Conservation (phyloP, 2,888 invertebrate genomes). For the Tipula vernalis region DNA sequence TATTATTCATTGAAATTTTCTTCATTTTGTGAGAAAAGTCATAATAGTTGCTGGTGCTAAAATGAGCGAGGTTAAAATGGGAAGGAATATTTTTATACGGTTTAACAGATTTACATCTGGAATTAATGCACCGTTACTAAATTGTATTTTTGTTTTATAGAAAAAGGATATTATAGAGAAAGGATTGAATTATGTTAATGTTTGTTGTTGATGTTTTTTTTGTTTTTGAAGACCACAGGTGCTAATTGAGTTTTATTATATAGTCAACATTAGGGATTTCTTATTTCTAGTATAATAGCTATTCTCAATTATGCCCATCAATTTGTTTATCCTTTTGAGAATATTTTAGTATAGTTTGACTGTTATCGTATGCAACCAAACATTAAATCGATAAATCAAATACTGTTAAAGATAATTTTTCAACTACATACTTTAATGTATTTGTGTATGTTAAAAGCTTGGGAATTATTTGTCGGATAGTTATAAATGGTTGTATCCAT, state of each 20-base stretch:
- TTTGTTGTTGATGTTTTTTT: not conserved
- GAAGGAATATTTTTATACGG: not conserved
- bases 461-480: too few relatives aligned
- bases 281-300: too few relatives aligned
- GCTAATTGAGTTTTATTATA: not conserved
- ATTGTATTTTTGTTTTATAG: not conserved
- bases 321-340: too few relatives aligned
- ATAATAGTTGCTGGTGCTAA: not conserved
- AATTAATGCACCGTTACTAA: conserved; percentile 4
- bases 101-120: not conserved
- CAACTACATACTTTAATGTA: too few relatives aligned
- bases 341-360: too few relatives aligned
- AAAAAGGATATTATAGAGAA: not conserved
- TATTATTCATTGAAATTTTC: not conserved
- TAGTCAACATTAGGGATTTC: too few relatives aligned
- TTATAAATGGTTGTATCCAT: too few relatives aligned
- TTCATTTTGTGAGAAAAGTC: not conserved
- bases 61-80: not conserved
- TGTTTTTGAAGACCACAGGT: not conserved
- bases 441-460: too few relatives aligned
- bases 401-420: too few relatives aligned
- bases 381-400: too few relatives aligned
- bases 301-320: too few relatives aligned
- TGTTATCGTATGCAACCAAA: too few relatives aligned
- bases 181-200: not conserved